Percentiles rank a stretch among this genome's conserved stretches.
Evolutionary conservation across 2,888 invertebrate species (phyloP).

Genomic region (Allacma fusca): DNA sequence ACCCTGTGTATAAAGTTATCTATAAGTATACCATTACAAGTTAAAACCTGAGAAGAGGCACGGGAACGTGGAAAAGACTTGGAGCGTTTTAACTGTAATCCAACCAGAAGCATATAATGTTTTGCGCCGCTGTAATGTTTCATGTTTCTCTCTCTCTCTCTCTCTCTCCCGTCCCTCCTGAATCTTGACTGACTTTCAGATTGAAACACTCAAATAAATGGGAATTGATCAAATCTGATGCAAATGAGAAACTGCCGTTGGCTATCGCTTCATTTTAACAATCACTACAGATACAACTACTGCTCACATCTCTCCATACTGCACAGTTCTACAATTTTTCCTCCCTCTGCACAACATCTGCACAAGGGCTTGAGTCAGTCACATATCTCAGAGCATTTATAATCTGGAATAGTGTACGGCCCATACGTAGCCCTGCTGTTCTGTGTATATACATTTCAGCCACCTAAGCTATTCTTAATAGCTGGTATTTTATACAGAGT

Average conservation of each 20-base stretch:
- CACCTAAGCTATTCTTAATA: no score
- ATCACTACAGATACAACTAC: neutral
- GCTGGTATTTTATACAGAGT: no score
- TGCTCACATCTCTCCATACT: neutral
- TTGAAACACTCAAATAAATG: constrained; percentile 24
- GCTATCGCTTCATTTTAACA: constrained; percentile 11
- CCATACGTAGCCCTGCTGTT: no score
- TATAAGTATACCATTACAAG: neutral
- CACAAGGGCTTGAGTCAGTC: no score
- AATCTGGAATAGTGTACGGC: no score
- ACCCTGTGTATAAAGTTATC: no score
- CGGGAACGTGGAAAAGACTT: neutral
- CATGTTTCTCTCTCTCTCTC: neutral
- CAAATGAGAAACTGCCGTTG: constrained; percentile 29
- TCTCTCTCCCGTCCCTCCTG: neutral
- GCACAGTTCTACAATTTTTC: neutral
- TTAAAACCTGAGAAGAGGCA: neutral
- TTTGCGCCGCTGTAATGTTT: constrained; percentile 5
- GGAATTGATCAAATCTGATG: constrained; percentile 40
- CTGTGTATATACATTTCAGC: no score
- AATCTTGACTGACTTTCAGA: neutral
- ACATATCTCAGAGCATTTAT: no score
- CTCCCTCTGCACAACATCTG: no score
- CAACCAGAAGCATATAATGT: neutral
- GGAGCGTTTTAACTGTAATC: constrained; percentile 16